Evolutionary conservation across 2,888 invertebrate species (phyloP).

Genomic region (Mesorhabditis sp.): DNA sequence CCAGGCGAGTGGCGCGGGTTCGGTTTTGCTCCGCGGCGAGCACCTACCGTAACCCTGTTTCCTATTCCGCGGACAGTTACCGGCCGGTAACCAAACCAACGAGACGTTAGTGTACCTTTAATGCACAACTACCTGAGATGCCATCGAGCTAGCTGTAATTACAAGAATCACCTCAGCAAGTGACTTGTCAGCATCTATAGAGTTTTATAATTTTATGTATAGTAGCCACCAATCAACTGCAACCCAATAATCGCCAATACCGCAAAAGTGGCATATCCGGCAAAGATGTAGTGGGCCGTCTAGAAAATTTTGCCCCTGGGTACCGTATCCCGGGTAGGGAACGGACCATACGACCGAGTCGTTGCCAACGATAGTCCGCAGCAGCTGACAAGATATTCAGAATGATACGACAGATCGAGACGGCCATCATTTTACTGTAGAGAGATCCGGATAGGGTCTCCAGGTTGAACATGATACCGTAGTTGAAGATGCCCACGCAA

Average conservation of each 20-base stretch:
- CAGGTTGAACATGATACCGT: neutral
- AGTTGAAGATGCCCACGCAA: constrained; percentile 2
- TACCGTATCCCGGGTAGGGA: neutral
- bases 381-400: neutral
- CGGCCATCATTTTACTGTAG: constrained; percentile 1
- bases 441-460: neutral
- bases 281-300: constrained; percentile 6
- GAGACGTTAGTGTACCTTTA: neutral
- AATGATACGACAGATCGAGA: neutral
- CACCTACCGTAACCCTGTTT: too few relatives aligned
- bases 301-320: neutral
- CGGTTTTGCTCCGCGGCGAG: too few relatives aligned
- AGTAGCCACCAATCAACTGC: neutral
- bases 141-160: neutral
- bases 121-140: neutral
- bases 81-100: neutral
- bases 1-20: too few relatives aligned
- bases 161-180: neutral
- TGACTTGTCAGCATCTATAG: neutral
- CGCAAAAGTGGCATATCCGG: neutral
- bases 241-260: neutral
- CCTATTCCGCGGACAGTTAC: too few relatives aligned
- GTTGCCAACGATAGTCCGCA: neutral
- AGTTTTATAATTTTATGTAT: neutral
- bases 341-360: neutral